Evolutionary conservation across 2,797 vertebrate species (phyloP).

Genomic region (Balearica regulorum): DNA sequence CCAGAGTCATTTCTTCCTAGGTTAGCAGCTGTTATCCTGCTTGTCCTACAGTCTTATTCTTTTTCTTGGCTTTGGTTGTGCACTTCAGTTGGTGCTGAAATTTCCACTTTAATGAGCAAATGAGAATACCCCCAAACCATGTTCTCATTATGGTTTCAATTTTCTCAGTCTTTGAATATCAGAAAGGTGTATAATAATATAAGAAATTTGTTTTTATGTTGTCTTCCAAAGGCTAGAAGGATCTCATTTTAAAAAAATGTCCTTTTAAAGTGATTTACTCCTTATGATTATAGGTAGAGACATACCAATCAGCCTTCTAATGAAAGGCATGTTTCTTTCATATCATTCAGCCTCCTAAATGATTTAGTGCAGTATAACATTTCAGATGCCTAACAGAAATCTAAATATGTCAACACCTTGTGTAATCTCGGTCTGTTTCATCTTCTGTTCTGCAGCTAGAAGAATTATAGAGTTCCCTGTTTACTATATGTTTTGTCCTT

Average conservation of each 20-base stretch:
- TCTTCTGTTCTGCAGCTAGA: conserved; percentile 4
- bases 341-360: neutral
- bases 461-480: neutral
- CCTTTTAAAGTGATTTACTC: neutral
- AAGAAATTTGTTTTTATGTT: neutral
- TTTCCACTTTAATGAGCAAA: conserved; percentile 23
- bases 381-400: neutral
- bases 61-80: neutral
- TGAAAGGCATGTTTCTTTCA: neutral
- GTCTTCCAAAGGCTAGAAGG: neutral
- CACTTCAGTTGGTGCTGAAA: conserved; percentile 17
- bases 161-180: neutral
- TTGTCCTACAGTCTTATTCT: neutral
- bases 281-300: neutral
- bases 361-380: neutral
- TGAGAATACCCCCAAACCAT: neutral
- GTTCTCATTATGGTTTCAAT: neutral
- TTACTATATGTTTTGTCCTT: conserved; percentile 10
- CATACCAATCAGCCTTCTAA: neutral
- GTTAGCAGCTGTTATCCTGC: neutral
- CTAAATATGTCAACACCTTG: conserved; percentile 3
- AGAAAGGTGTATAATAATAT: neutral
- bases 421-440: neutral
- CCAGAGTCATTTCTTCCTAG: neutral
- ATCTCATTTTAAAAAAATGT: neutral